Conservation (phyloP, 2,797 vertebrate species). For the Podargus strigoides region DNA sequence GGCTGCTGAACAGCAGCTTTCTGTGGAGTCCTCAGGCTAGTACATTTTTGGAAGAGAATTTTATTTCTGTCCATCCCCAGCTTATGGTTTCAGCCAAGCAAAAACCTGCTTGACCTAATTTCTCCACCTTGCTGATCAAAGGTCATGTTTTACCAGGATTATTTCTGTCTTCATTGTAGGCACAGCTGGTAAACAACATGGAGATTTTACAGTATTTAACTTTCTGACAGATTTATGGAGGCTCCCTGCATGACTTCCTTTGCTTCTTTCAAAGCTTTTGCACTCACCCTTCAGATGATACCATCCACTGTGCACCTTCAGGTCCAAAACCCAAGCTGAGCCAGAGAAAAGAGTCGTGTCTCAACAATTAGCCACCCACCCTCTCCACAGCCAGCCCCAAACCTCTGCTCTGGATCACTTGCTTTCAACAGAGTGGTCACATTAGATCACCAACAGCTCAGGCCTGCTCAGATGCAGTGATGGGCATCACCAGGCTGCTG, state of each 20-base stretch:
- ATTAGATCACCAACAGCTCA: not conserved
- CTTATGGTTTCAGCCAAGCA: constrained; percentile 42
- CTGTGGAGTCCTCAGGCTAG: not conserved
- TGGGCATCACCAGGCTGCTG: not conserved
- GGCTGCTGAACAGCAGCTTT: not conserved
- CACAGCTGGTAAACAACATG: constrained; percentile 61
- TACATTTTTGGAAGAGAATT: constrained; percentile 16
- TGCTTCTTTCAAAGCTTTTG: constrained; percentile 8
- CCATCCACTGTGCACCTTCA: not conserved
- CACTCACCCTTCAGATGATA: not conserved
- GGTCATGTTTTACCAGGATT: constrained; percentile 59
- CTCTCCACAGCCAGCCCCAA: not conserved
- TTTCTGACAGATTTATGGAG: constrained; percentile 54
- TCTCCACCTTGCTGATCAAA: constrained; percentile 60
- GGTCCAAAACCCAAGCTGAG: constrained; percentile 8
- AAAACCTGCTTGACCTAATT: constrained; percentile 63
- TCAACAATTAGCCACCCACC: not conserved
- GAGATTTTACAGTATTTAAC: constrained; percentile 66
- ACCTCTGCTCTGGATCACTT: not conserved
- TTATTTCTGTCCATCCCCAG: constrained; percentile 34
- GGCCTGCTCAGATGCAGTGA: not conserved
- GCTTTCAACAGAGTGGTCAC: not conserved
- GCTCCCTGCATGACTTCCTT: constrained; percentile 30
- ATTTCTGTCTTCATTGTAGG: constrained; percentile 46
- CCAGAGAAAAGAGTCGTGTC: not conserved